These are phyloP conservation scores for Emydoidea blandingii DNA, from an alignment of 2,797 vertebrate species.

Conservation along the genomic window DNA sequence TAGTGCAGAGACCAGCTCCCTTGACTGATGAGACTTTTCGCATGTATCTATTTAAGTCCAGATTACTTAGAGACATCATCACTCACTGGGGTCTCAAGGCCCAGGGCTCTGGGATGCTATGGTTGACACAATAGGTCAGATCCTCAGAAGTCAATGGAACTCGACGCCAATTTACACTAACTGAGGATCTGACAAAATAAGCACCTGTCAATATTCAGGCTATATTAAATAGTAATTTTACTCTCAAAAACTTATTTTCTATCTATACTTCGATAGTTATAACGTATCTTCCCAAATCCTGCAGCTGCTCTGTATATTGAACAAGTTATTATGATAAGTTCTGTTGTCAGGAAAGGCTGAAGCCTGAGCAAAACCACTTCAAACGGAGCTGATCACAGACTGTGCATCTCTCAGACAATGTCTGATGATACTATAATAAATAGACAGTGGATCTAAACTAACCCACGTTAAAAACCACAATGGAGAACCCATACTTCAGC, in stretches of 20 bases:
- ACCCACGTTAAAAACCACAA: neutral
- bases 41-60: neutral
- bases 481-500: neutral
- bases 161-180: accelerated
- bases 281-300: neutral
- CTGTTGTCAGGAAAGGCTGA: neutral
- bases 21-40: neutral
- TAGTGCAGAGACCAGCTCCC: neutral
- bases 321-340: slow-evolving; percentile 39
- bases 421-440: neutral
- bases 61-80: neutral
- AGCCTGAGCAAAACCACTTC: neutral
- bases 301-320: neutral
- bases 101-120: neutral
- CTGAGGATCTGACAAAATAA: neutral
- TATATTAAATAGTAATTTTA: neutral
- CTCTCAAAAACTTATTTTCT: slow-evolving; percentile 10
- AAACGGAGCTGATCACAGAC: neutral
- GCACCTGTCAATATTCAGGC: neutral
- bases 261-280: neutral
- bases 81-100: neutral
- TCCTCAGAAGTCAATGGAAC: neutral
- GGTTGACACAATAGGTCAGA: neutral
- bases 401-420: neutral
- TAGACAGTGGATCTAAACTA: neutral